Base-by-base conservation (phyloP, 2,888 invertebrate species). In the Lacanobia wlatinum region DNA sequence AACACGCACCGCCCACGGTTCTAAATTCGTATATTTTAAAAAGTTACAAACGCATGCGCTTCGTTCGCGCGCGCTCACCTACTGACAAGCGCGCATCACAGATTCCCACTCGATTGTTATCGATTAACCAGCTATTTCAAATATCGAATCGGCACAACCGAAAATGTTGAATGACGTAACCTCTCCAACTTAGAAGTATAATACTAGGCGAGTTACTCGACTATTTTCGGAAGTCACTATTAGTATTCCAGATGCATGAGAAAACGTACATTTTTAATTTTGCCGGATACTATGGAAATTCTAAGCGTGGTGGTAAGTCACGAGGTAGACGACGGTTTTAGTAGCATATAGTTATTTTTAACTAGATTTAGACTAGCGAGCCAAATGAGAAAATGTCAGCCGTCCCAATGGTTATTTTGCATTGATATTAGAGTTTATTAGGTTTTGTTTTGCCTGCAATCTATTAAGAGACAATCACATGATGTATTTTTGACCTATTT, bases 1-100 rank as follows among this genome's bases (percentile, higher is more conserved):
- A 86, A 86, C 91, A 87, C 87, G 86, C 86, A 84, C 87, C 89
- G 87, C 90, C 88, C 89, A 88, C 90, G 87, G 72, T 80, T 86
- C 89, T 87, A 87, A 91, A 80, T 89, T 84, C 75, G 86, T 84
- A 84, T 82, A 82, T 80, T 88, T 87, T 87, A 81, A 85, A 90
- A 88, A 86, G 78, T 78, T 67, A 80, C 78, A 80, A 68, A 90
- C 93, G 91, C 92, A 92, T 91, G 93, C 93, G 93, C 89, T 75
- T 73, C 84, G 84, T 76, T 85, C 91, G 91, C 93, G 93, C 93
- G 90, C 93, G 87, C 84, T 87, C 87, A 84, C 80, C 87, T 85
- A 93, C 94, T 92, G 92, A 90, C 92, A 90, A 48, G 82, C 72
- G 78, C 70, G 71, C 85, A 82, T 84, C 83, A 87, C 85, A 88